Evolutionary conservation across 1,140 invertebrate species (phyloP).

Genomic region (Leucophenga varia): DNA sequence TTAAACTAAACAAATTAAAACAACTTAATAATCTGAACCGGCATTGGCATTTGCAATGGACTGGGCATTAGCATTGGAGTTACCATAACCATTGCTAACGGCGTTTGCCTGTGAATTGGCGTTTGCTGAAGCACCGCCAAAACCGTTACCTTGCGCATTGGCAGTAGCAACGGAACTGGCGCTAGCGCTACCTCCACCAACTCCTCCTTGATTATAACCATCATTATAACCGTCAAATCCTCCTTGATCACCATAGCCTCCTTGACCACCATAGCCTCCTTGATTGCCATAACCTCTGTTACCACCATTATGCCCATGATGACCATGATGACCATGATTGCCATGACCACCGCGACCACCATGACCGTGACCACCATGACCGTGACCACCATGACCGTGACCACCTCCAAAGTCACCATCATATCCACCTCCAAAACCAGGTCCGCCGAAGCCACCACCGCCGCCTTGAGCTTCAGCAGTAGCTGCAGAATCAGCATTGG

Average conservation of each 20-base stretch:
- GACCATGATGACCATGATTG: conserved; percentile 9
- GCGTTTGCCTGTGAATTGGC: background rate
- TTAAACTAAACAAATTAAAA: conserved; percentile 22
- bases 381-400: too few species aligned
- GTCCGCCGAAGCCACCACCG: background rate
- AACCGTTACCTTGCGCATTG: conserved; percentile 3
- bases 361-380: conserved; percentile 23
- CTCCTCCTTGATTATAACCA: conserved; percentile 15
- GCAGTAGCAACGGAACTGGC: conserved; percentile 17
- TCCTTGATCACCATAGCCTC: conserved; percentile 14
- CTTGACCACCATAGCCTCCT: conserved; percentile 6
- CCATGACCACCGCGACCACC: background rate
- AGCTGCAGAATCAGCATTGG: too few species aligned
- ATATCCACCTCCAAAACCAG: conserved; percentile 12
- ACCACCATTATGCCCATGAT: conserved; percentile 10
- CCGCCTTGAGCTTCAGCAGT: conserved; percentile 2
- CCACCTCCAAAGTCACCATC: conserved; percentile 3
- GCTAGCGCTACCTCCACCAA: conserved; percentile 3
- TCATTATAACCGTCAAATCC: conserved; percentile 16
- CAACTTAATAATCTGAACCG: conserved; percentile 10
- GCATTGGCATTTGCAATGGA: conserved; percentile 19
- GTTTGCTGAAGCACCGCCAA: background rate
- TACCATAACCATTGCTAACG: background rate
- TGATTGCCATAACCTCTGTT: too few species aligned
- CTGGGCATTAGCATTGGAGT: conserved; percentile 1